Evolutionary conservation across 2,113 vertebrate genomes (phyloP), one percentile per base, ranked within the genome.

Genomic region (Platycercus adscitus): DNA sequence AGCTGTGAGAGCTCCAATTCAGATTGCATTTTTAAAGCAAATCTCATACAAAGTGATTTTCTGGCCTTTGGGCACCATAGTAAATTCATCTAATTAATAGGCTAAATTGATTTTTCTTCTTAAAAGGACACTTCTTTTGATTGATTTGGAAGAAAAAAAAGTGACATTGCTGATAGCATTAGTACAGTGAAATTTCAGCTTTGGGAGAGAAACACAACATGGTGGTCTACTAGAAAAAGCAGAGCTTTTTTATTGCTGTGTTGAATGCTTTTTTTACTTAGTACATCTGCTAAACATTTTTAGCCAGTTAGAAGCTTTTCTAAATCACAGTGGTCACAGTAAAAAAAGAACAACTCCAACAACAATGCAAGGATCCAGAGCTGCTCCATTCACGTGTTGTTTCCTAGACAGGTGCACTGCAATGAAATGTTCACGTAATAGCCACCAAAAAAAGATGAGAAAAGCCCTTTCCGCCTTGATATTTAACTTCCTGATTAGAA

Each of bases 61-160:
- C 70, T 71, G 41, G 89, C 91, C 93, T 94, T 53, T 37, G 71
- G 88, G 87, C 82, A 60, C 55, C 78, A 68, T 15, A 78, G 28
- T 17, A 65, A 85, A 49, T 93, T 91, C 72, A 91, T 63, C 20
- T 94, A 94, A 96, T 96, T 91, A 95, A 92, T 60, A 89, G 60
- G 56, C 20, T 75, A 85, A 52, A 96, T 91, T 83, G 94, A 96
- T 93, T 95, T 88, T 94, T 94, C 76, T 75, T 96, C 41, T 86
- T 86, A 75, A 88, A 88, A 96, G 29, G 39, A 76, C 0, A 1
- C 14, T 65, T 65, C 52, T 76, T 95, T 95, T 80, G 73, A 96
- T 94, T 85, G 89, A 89, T 95, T 89, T 72, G 63, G 28, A 71
- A 89, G 33, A 35, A 43, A 43, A 83, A 91, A 92, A 71, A 64